These are phyloP conservation scores for Cristatella mucedo DNA, from an alignment of 2,888 invertebrate genomes.

Conservation along the genomic window DNA sequence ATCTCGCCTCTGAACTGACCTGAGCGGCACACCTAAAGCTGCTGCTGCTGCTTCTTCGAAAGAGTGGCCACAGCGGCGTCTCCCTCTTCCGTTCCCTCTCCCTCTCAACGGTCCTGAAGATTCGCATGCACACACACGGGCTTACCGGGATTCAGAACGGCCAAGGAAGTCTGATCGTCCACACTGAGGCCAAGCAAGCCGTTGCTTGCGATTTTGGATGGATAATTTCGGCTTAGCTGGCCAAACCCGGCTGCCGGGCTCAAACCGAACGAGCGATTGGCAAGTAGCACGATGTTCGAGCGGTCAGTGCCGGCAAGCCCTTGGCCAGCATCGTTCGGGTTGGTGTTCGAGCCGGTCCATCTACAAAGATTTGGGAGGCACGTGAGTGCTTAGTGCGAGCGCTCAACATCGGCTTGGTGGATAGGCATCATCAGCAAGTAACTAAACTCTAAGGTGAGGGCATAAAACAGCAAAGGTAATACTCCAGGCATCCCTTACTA, in stretches of 20 bases:
- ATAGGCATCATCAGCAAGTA: no score
- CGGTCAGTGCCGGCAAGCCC: constrained; percentile 32
- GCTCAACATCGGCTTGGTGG: no score
- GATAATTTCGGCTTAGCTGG: constrained; percentile 32
- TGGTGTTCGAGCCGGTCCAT: constrained; percentile 38
- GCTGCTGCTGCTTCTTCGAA: background rate
- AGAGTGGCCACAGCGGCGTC: background rate
- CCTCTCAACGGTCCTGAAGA: no score
- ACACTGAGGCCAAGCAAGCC: constrained; percentile 23
- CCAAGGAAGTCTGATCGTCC: constrained; percentile 21
- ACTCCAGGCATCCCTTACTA: no score
- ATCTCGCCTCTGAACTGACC: constrained; percentile 26
- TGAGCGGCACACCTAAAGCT: no score
- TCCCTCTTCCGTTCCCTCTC: no score
- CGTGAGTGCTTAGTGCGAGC: no score
- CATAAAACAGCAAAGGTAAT: no score
- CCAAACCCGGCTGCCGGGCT: constrained; percentile 22
- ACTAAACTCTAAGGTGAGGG: no score
- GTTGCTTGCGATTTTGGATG: constrained; percentile 18
- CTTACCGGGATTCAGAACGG: constrained; percentile 24
- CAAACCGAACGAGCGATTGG: constrained; percentile 17
- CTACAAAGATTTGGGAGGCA: constrained; percentile 17
- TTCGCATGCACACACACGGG: constrained; percentile 8
- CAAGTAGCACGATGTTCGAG: constrained; percentile 30
- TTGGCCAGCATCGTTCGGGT: constrained; percentile 36